Evolutionary conservation across 2,888 invertebrate genomes (phyloP).

Genomic region (Lasioglossum marginatum): DNA sequence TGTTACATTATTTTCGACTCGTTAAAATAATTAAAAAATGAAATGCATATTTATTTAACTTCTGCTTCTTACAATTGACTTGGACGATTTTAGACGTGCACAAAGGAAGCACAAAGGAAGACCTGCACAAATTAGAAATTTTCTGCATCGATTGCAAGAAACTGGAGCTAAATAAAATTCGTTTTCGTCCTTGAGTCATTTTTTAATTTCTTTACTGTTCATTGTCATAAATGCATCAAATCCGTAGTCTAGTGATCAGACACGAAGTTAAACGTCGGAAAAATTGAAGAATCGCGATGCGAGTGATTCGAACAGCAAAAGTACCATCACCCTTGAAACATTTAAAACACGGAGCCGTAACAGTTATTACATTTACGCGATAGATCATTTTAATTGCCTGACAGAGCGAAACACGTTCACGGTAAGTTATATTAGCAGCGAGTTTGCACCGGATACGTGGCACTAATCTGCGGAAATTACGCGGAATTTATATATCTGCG

Average conservation of each 20-base stretch:
- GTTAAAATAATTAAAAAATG: background rate
- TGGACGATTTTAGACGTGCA: background rate
- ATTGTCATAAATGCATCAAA: no score
- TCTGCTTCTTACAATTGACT: background rate
- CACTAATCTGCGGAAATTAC: constrained; percentile 78
- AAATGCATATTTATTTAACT: background rate
- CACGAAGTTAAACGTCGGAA: background rate
- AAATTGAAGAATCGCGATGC: background rate
- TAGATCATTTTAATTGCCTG: constrained; percentile 83
- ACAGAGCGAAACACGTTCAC: constrained; percentile 76
- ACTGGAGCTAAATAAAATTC: no score
- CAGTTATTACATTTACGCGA: constrained; percentile 81
- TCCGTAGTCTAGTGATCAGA: background rate
- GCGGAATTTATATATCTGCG: constrained; percentile 69
- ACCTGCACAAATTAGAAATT: no score
- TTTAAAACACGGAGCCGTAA: constrained; percentile 75
- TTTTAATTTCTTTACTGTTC: no score
- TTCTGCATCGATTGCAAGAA: no score
- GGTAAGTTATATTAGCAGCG: constrained; percentile 77
- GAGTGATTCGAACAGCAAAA: background rate
- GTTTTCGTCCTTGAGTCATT: no score
- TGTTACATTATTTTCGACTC: background rate
- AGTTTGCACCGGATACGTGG: constrained; percentile 65
- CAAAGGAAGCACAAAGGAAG: no score
- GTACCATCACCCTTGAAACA: constrained; percentile 49